Percentiles rank a stretch among this genome's conserved stretches.
Conservation (phyloP, 2,797 vertebrate genomes). For the Clarias pachynema region DNA sequence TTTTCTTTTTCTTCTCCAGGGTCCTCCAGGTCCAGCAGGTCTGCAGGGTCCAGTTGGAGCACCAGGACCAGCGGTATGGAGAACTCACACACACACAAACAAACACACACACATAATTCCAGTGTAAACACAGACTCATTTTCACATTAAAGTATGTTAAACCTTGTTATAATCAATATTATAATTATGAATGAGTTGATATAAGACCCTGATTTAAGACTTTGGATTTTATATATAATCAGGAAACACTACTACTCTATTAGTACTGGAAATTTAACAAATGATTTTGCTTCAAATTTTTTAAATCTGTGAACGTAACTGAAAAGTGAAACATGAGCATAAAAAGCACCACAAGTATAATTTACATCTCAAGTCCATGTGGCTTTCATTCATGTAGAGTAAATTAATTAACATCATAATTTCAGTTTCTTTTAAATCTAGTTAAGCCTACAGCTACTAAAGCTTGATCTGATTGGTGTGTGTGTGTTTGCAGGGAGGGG, state of each 20-base stretch:
- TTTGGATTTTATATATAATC: not conserved
- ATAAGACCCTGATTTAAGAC: not conserved
- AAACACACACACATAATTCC: not conserved
- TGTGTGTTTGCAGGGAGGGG: conserved; percentile 81
- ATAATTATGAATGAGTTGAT: not conserved
- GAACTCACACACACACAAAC: not conserved
- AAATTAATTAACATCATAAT: not conserved
- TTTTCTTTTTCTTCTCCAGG: conserved; percentile 71
- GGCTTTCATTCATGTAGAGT: not conserved
- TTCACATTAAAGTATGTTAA: not conserved
- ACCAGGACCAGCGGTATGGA: conserved; percentile 96
- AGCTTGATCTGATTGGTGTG: not conserved
- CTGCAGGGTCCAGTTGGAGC: conserved; percentile 94
- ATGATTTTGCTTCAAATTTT: not conserved
- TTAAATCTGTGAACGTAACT: not conserved
- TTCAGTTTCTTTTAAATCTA: not conserved
- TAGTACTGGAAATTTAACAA: not conserved
- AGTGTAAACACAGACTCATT: not conserved
- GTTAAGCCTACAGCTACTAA: no score
- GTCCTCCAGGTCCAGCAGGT: conserved; percentile 93
- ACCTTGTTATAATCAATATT: not conserved
- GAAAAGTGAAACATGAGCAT: not conserved
- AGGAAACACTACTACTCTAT: not conserved
- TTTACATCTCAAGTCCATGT: not conserved
- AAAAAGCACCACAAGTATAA: not conserved